Percentiles rank a stretch among this genome's conserved stretches.
These are phyloP conservation scores for Papilio protenor DNA, from an alignment of 2,888 invertebrate genomes.

Conservation along the genomic window DNA sequence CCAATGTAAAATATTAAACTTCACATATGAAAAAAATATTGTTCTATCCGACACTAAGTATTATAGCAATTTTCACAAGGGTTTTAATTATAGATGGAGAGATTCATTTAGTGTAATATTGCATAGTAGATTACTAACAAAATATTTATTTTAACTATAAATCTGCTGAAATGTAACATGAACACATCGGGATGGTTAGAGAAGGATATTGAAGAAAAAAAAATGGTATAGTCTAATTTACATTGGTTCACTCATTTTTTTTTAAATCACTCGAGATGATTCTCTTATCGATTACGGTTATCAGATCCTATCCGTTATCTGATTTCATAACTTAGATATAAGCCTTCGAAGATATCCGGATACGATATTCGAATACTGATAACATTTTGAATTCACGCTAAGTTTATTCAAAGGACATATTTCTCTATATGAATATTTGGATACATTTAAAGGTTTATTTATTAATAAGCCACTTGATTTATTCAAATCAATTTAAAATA, in stretches of 20 bases:
- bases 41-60: background rate
- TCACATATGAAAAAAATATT: background rate
- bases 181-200: no score
- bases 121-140: background rate
- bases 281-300: background rate
- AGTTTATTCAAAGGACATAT: background rate
- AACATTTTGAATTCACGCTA: background rate
- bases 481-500: background rate
- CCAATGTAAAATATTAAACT: no score
- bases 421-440: background rate
- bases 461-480: no score
- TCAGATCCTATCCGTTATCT: background rate
- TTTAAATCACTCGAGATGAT: background rate
- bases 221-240: background rate
- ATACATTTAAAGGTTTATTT: no score
- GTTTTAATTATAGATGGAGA: background rate
- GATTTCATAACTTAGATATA: constrained; percentile 1
- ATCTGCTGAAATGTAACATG: no score
- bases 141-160: background rate
- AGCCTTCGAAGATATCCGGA: background rate
- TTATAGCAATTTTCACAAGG: background rate
- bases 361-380: background rate
- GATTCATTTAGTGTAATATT: background rate
- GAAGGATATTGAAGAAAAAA: no score
- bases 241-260: background rate